These are phyloP conservation scores for Ryuthela nishihirai DNA, from an alignment of 2,888 invertebrate species.

Conservation along the genomic window DNA sequence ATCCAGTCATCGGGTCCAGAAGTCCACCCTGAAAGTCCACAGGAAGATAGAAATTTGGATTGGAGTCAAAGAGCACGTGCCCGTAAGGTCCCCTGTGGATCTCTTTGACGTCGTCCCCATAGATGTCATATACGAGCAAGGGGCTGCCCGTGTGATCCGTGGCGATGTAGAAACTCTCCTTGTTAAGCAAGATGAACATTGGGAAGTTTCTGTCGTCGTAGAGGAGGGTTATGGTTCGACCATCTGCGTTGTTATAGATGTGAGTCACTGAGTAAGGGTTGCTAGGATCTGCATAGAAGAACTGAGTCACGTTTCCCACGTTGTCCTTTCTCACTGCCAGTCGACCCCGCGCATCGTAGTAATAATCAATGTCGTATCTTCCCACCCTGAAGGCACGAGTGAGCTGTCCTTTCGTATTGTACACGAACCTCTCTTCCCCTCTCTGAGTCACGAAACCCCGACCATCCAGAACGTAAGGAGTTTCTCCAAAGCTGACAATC, in stretches of 20 bases:
- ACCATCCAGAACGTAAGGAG: conserved; percentile 76
- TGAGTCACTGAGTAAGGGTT: conserved; percentile 81
- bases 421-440: conserved; percentile 89
- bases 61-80: conserved; percentile 79
- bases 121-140: conserved; percentile 80
- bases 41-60: conserved; percentile 71
- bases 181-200: conserved; percentile 69
- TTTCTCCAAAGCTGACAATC: conserved; percentile 88
- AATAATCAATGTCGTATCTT: conserved; percentile 88
- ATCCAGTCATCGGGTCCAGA: conserved; percentile 78
- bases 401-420: conserved; percentile 87
- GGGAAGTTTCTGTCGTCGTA: conserved; percentile 75
- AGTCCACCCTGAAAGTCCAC: conserved; percentile 59
- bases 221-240: conserved; percentile 75
- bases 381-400: conserved; percentile 77
- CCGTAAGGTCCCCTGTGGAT: conserved; percentile 89
- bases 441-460: conserved; percentile 87
- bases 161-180: conserved; percentile 78
- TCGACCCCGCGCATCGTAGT: conserved; percentile 84
- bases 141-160: conserved; percentile 91
- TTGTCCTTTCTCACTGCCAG: conserved; percentile 86
- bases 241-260: conserved; percentile 81
- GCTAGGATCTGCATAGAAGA: conserved; percentile 82
- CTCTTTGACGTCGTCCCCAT: conserved; percentile 86
- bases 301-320: conserved; percentile 86